Evolutionary conservation across 2,888 invertebrate genomes (phyloP), one percentile per base, ranked within the genome.

Genomic region (Ophraella communa): DNA sequence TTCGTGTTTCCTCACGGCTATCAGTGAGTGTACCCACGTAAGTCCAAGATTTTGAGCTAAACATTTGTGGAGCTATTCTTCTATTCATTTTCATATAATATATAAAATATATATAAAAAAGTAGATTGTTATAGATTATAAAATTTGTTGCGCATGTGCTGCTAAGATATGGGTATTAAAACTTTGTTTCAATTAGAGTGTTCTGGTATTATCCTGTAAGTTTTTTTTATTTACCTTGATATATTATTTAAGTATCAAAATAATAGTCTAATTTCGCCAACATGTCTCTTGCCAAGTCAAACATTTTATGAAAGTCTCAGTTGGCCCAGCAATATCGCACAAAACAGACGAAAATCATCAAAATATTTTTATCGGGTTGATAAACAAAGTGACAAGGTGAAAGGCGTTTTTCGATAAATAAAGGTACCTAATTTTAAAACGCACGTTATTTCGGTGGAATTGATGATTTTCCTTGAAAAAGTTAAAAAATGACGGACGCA

Each of bases 261-360:
- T 70, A 71, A 70, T 67, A 65, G 61, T 62, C 64, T 67, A 64
- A 64, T 60, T 64, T 64, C 59, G 59, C 60, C 52, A 62, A 66
- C 65, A 61, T 74, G 72, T 71, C 73, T 70, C 68, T 69, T 75
- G 76, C 75, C 75, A 75, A 76, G 67, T 68, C 67, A 62, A 61
- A 71, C 71, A 69, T 74, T 74, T 74, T 72, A 72, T 77, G 74
- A 76, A 76, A 77, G 74, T 70, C 64, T 71, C 72, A 73, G 73
- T 76, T 71, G 69, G 64, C 64, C 49, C 67, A 60, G 65, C 62
- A 70, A 74, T 71, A 66, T 67, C 70, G 69, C 56, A 51, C 66
- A 63, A 67, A 66, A 57, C 62, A 65, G 65, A 67, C 63, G 69
- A 69, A 51, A 59, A 59, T 45, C 54, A 44, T 44, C 23, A 45